Evolutionary conservation across 2,113 vertebrate genomes (phyloP).

Genomic region (Erinaceus europaeus): DNA sequence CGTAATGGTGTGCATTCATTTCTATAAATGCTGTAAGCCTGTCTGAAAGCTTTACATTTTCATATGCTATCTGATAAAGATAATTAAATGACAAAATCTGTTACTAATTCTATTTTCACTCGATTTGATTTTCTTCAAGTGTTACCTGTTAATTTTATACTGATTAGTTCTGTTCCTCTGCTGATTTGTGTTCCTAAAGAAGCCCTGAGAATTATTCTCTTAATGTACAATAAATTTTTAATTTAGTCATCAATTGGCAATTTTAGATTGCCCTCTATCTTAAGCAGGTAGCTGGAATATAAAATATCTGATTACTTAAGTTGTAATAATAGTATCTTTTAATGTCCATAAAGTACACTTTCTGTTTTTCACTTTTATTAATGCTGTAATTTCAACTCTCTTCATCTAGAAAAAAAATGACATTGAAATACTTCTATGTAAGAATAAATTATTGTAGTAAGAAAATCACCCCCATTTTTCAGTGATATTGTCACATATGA

Average conservation of each 20-base stretch:
- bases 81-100: conserved; percentile 66
- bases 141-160: conserved; percentile 41
- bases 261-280: not conserved
- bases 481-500: not conserved
- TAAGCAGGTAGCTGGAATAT: conserved; percentile 29
- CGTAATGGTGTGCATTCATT: not conserved
- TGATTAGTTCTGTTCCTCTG: conserved; percentile 45
- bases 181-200: conserved; percentile 39
- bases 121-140: conserved; percentile 52
- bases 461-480: not conserved
- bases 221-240: conserved; percentile 24
- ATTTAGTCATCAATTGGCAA: conserved; percentile 22
- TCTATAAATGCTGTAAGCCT: conserved; percentile 49
- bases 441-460: not conserved
- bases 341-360: conserved; percentile 15
- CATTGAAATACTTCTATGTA: conserved; percentile 9
- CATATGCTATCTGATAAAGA: conserved; percentile 18
- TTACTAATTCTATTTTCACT: conserved; percentile 73
- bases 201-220: not conserved
- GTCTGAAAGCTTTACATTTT: conserved; percentile 55
- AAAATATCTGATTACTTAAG: not conserved
- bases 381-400: not conserved
- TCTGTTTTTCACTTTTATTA: conserved; percentile 3
- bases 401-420: conserved; percentile 13
- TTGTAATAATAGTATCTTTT: not conserved